These are phyloP conservation scores for Protonemura montana DNA, from an alignment of 2,888 invertebrate genomes.

Conservation along the genomic window DNA sequence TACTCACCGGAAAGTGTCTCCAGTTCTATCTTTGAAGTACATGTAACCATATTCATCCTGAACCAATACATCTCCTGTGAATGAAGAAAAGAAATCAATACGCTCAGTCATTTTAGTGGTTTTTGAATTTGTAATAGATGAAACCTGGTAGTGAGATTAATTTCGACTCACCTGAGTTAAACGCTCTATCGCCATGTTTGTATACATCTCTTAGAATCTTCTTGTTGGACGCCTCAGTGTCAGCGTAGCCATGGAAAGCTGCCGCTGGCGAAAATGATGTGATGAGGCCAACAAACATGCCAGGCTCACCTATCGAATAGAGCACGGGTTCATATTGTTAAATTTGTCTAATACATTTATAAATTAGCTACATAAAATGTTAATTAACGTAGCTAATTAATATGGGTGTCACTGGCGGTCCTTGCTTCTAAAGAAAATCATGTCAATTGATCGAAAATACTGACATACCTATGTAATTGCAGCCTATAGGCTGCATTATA, in stretches of 20 bases:
- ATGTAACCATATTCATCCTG: slow-evolving; percentile 71
- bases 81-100: not conserved
- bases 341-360: too few relatives aligned
- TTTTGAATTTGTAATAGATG: too few relatives aligned
- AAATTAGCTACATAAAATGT: too few relatives aligned
- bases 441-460: too few relatives aligned
- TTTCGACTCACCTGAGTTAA: slow-evolving; percentile 63
- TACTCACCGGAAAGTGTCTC: slow-evolving; percentile 66
- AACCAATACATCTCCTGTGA: slow-evolving; percentile 56
- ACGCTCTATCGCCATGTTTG: slow-evolving; percentile 70
- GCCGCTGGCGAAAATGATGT: slow-evolving; percentile 70
- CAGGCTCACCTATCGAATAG: slow-evolving; percentile 72
- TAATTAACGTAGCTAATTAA: too few relatives aligned
- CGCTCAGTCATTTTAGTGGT: too few relatives aligned
- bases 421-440: too few relatives aligned
- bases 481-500: too few relatives aligned
- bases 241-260: slow-evolving; percentile 75
- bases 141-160: too few relatives aligned
- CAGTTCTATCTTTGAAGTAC: slow-evolving; percentile 71
- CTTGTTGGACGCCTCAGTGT: slow-evolving; percentile 67
- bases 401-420: too few relatives aligned
- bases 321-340: not conserved
- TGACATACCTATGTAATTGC: too few relatives aligned
- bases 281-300: slow-evolving; percentile 83
- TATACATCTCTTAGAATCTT: slow-evolving; percentile 72